Percentiles rank a stretch among this genome's conserved stretches.
Conservation (phyloP, 2,113 vertebrate species). For the Dipodomys ordii region DNA sequence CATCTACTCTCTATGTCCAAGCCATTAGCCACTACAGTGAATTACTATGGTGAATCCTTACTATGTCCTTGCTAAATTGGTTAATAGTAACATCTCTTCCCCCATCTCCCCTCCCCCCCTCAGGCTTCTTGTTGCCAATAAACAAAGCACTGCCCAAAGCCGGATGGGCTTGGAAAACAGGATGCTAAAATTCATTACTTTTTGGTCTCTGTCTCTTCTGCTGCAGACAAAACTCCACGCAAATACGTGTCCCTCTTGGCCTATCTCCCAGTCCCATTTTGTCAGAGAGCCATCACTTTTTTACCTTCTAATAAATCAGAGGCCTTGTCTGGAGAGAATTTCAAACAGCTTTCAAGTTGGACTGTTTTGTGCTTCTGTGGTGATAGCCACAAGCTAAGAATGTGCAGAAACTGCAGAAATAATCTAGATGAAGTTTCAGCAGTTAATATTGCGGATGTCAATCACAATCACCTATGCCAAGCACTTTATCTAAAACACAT, state of each 20-base stretch:
- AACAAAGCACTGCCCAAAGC: not conserved
- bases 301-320: conserved; percentile 35
- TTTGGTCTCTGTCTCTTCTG: not conserved
- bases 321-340: conserved; percentile 53
- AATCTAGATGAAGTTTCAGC: conserved; percentile 39
- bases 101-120: too few species aligned
- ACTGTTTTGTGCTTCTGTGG: conserved; percentile 52
- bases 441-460: not conserved
- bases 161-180: not conserved
- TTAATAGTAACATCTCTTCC: not conserved
- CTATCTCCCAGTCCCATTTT: not conserved
- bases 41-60: not conserved
- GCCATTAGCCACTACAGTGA: too few species aligned
- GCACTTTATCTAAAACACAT: conserved; percentile 24
- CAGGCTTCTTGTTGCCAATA: not conserved
- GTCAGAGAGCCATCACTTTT: conserved; percentile 2
- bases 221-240: conserved; percentile 34
- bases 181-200: not conserved
- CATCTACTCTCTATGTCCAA: not conserved
- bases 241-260: not conserved
- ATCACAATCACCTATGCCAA: not conserved
- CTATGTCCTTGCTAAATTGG: not conserved
- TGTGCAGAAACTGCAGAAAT: conserved; percentile 7
- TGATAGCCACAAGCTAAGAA: conserved; percentile 32
- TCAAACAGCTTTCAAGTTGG: conserved; percentile 41